phyloP scores from a whole-genome alignment of 1,140 invertebrate genomes.

The Ceratina australensis region DNA sequence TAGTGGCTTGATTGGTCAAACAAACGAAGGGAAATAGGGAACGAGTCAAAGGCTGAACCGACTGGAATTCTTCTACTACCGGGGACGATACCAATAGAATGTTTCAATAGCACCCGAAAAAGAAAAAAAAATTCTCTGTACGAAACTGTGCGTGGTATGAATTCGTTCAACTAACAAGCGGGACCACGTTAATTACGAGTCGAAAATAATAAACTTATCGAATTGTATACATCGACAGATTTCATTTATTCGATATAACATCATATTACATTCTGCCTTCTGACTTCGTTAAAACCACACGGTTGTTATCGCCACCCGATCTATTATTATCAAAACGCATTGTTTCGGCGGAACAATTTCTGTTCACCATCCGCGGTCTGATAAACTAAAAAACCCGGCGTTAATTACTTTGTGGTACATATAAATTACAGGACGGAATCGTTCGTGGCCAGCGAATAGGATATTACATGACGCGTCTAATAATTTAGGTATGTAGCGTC shows the following conservation, averaged over 20 bases:
- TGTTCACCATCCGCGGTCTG: too few relatives aligned
- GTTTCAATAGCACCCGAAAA: neutral
- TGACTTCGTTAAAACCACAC: too few relatives aligned
- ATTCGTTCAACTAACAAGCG: neutral
- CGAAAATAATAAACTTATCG: neutral
- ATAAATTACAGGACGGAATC: too few relatives aligned
- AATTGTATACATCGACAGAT: neutral
- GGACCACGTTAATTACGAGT: neutral
- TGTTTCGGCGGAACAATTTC: too few relatives aligned
- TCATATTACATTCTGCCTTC: too few relatives aligned
- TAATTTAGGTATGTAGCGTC: too few relatives aligned
- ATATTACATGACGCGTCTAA: too few relatives aligned
- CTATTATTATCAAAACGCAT: neutral
- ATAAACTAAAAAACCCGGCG: too few relatives aligned
- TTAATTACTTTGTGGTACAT: too few relatives aligned
- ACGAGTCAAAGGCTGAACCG: neutral
- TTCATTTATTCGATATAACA: conserved; percentile 7
- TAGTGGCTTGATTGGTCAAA: too few relatives aligned
- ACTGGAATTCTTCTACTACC: neutral
- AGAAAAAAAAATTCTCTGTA: neutral
- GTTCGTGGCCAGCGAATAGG: too few relatives aligned
- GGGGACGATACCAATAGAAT: neutral
- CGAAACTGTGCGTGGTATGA: neutral
- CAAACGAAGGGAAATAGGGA: too few relatives aligned
- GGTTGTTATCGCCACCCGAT: neutral